Evolutionary conservation across 2,113 vertebrate genomes (phyloP).

Genomic region (Chlorocebus sabaeus): DNA sequence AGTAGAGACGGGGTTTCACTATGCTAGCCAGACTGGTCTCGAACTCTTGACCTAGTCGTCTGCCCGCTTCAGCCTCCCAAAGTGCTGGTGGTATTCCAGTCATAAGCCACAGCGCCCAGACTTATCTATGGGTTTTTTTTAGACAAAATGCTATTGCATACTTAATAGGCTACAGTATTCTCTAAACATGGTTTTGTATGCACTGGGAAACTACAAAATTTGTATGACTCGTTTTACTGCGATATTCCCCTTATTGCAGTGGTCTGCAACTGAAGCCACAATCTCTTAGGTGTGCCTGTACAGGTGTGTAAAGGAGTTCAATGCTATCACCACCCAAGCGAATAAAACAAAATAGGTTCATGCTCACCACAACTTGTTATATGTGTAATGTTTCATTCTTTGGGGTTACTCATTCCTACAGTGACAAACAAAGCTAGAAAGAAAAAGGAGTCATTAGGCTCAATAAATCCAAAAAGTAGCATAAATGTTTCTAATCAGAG

Average conservation of each 20-base stretch:
- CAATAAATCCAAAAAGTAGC: background rate
- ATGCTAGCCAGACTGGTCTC: no score
- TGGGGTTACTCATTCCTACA: background rate
- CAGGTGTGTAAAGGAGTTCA: no score
- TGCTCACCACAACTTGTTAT: background rate
- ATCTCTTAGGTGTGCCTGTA: background rate
- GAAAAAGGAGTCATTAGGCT: background rate
- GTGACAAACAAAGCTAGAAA: background rate
- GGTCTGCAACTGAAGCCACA: background rate
- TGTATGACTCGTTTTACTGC: background rate
- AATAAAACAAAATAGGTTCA: background rate
- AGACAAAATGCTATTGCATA: background rate
- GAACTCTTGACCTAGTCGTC: no score
- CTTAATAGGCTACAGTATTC: background rate
- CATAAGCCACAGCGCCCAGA: no score
- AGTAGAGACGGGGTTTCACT: no score
- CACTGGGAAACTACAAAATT: background rate
- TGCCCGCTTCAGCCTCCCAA: no score
- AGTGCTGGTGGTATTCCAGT: no score
- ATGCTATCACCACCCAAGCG: background rate
- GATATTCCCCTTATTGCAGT: background rate
- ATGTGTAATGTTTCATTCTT: background rate
- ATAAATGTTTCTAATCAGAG: background rate
- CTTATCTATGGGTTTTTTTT: no score
- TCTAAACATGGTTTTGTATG: background rate